Percentiles rank a stretch among this genome's conserved stretches.
These are phyloP conservation scores for Xenopus tropicalis DNA, from an alignment of 2,113 vertebrate genomes.

Conservation along the genomic window DNA sequence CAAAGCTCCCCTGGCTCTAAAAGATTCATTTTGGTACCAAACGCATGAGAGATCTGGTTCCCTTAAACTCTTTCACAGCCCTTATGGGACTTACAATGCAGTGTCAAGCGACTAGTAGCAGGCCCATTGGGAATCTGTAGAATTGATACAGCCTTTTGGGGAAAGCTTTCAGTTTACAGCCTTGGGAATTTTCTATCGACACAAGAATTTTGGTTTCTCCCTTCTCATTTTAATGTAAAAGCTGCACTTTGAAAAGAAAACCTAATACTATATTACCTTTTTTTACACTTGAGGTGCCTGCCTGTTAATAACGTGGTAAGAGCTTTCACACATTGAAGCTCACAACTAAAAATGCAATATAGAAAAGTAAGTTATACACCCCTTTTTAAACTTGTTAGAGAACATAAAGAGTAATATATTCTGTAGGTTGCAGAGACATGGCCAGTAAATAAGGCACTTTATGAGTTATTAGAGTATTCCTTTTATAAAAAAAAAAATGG, in stretches of 20 bases:
- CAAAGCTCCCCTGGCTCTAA: slow-evolving; percentile 7
- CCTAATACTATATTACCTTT: not conserved
- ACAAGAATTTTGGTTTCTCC: not conserved
- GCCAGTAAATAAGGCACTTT: slow-evolving; percentile 30
- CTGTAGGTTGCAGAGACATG: not conserved
- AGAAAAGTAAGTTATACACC: not conserved
- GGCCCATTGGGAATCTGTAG: no score
- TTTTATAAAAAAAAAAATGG: slow-evolving; percentile 17
- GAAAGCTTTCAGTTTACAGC: not conserved
- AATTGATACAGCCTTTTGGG: not conserved
- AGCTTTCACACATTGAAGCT: not conserved
- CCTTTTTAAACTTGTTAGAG: not conserved
- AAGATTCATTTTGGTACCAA: no score
- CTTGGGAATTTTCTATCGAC: not conserved
- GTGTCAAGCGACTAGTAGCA: no score
- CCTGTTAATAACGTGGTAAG: not conserved
- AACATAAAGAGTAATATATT: not conserved
- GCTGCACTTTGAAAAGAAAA: slow-evolving; percentile 19
- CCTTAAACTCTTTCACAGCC: no score
- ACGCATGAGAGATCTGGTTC: no score
- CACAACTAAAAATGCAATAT: not conserved
- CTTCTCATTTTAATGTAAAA: not conserved
- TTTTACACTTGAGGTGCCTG: not conserved
- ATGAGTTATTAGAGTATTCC: slow-evolving; percentile 11
- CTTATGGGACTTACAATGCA: no score